Evolutionary conservation across 2,888 invertebrate genomes (phyloP).

Genomic region (Thera britannica): DNA sequence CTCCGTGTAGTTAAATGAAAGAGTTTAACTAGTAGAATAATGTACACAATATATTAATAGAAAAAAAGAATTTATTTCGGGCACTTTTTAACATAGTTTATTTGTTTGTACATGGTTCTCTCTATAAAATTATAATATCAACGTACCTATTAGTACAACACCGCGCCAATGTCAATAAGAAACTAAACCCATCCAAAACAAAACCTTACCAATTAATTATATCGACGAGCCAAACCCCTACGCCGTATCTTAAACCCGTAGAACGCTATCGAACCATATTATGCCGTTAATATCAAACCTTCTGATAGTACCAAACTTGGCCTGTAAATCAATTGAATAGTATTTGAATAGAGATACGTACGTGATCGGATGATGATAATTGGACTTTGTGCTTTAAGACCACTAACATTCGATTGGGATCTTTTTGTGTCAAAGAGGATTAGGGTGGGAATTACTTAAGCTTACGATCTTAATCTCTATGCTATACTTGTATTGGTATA

Average conservation of each 20-base stretch:
- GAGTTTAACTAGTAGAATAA: no score
- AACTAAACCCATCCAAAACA: not conserved
- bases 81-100: no score
- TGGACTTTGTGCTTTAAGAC: constrained; percentile 9
- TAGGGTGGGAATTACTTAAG: no score
- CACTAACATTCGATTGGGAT: not conserved
- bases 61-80: no score
- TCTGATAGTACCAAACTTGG: constrained; percentile 27
- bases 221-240: constrained; percentile 1
- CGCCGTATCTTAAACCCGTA: constrained; percentile 25
- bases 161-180: not conserved
- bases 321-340: constrained; percentile 33
- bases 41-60: no score
- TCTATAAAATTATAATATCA: no score
- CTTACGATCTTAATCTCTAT: no score
- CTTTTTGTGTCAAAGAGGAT: not conserved
- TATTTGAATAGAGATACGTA: constrained; percentile 26
- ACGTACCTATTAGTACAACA: no score
- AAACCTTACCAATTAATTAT: constrained; percentile 1
- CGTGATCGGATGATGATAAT: constrained; percentile 19
- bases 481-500: no score
- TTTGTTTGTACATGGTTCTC: no score
- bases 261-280: constrained; percentile 27
- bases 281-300: constrained; percentile 28
- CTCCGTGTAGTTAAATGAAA: no score